phyloP scores from a whole-genome alignment of 2,888 invertebrate genomes.

The Hypomecis punctinalis region DNA sequence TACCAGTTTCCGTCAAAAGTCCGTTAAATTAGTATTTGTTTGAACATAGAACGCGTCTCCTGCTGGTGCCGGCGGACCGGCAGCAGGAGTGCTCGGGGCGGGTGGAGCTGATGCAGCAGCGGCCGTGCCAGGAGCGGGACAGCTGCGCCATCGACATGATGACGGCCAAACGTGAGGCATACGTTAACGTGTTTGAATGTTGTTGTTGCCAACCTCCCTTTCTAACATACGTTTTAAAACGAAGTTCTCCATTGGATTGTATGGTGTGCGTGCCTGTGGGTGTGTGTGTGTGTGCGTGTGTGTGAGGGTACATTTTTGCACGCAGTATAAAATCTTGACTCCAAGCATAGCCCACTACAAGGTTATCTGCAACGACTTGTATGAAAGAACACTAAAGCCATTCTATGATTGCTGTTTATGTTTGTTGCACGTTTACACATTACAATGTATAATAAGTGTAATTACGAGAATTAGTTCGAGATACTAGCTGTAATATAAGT shows the following conservation, averaged over 20 bases:
- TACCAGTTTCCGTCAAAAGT: no score
- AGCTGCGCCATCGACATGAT: slow-evolving; percentile 90
- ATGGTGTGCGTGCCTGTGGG: not conserved
- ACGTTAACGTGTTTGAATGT: not conserved
- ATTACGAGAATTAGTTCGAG: slow-evolving; percentile 7
- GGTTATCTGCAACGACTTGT: no score
- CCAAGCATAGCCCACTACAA: no score
- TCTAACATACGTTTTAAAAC: no score
- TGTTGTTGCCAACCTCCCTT: no score
- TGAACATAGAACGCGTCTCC: slow-evolving; percentile 87
- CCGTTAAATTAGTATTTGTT: not conserved
- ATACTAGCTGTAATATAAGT: not conserved
- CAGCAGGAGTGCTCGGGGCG: slow-evolving; percentile 88
- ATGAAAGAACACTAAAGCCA: slow-evolving; percentile 15
- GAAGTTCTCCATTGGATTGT: no score
- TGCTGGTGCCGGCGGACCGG: slow-evolving; percentile 86
- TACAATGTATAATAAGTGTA: slow-evolving; percentile 10
- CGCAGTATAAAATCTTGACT: no score
- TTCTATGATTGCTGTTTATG: slow-evolving; percentile 7
- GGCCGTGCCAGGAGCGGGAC: slow-evolving; percentile 87
- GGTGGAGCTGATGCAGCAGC: slow-evolving; percentile 91
- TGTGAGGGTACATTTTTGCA: no score
- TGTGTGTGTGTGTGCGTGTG: no score
- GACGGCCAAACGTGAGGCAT: slow-evolving; percentile 89
- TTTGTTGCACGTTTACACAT: not conserved